phyloP scores from a whole-genome alignment of 1,140 invertebrate genomes.

The Heliconius congener region DNA sequence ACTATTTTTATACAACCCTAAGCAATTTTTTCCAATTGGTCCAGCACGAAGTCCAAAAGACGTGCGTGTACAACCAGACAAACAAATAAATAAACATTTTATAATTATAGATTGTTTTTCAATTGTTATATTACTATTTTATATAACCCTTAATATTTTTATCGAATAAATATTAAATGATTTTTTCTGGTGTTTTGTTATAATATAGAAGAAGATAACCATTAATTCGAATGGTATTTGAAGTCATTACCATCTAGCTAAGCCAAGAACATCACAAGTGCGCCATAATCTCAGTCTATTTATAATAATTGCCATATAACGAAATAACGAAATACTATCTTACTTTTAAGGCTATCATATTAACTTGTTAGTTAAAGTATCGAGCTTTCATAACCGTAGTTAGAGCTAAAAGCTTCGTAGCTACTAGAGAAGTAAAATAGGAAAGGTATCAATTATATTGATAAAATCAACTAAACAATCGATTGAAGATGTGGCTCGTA shows the following conservation, averaged over 20 bases:
- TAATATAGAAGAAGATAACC: not conserved
- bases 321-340: not conserved
- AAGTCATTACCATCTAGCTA: not conserved
- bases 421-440: slow-evolving; percentile 3
- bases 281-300: not conserved
- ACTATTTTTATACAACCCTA: too few relatives aligned
- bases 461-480: slow-evolving; percentile 9
- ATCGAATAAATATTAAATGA: too few relatives aligned
- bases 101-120: too few relatives aligned
- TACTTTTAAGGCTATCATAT: not conserved
- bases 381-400: not conserved
- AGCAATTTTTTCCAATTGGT: too few relatives aligned
- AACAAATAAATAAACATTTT: too few relatives aligned
- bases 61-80: too few relatives aligned
- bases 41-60: too few relatives aligned
- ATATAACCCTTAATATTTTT: too few relatives aligned
- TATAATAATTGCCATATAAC: not conserved
- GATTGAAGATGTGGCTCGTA: not conserved
- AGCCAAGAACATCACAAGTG: not conserved
- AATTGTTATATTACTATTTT: too few relatives aligned
- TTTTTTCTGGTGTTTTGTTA: too few relatives aligned
- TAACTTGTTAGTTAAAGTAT: slow-evolving; percentile 2
- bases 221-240: not conserved
- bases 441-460: slow-evolving; percentile 9
- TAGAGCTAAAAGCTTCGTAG: not conserved